Evolutionary conservation across 2,797 vertebrate species (phyloP), one percentile per base, ranked within the genome.

Genomic region (Neosalanx taihuensis): DNA sequence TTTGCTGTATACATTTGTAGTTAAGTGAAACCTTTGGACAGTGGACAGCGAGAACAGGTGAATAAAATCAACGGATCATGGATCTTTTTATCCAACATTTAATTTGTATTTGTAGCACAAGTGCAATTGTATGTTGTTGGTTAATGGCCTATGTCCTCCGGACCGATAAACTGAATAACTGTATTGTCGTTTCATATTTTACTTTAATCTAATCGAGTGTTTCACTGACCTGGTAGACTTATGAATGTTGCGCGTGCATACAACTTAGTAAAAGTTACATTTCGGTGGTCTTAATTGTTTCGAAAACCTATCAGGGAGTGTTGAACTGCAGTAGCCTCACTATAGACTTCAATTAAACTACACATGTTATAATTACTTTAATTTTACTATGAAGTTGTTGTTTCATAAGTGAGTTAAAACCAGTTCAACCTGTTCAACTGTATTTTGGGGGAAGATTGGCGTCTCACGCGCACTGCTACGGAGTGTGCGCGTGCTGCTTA

Each of bases 361-460:
- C 41, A 7, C 3, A 46, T 46, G 7, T 13, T 46, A 13, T 9
- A 13, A 46, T 46, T 46, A 46, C 41, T 46, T 12, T 46, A 12
- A 46, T 46, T 46, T 46, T 46, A 46, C 41, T 12, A 46, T 46
- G 7, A 46, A 41, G 12, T 46, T 46, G 35, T 37, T 37, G 41
- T 46, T 46, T 13, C 10, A 46, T 46, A 46, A 2, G 41, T 46
- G 9, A 9, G 41, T 46, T 46, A 46, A 12, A 46, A 84, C 84
- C 78, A 65, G 86, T 81, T 63, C 18, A 75, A 85, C 88, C 82
- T 57, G 88, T 86, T 87, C 69, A 35, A 35, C 23, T 3, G 53
- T 1, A 46, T 5, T 37, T 31, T 46, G 29, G 33, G 10, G 53
- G 15, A 29, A 64, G 63, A 53, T 29, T 33, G 57, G 64, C 4